Evolutionary conservation across 2,113 vertebrate species (phyloP).

Genomic region (Nettapus auritus): DNA sequence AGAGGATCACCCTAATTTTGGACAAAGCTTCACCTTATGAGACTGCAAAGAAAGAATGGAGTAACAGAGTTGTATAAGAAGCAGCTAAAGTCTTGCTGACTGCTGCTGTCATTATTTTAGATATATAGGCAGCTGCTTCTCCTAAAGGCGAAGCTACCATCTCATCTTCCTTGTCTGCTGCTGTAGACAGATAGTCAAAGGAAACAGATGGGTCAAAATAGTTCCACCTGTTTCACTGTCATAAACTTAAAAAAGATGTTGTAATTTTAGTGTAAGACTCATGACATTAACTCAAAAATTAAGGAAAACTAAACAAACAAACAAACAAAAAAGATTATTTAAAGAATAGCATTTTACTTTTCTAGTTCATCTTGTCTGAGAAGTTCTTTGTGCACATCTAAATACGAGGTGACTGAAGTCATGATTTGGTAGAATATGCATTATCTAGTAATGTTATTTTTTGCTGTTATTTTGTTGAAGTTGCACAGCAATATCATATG

Average conservation of each 20-base stretch:
- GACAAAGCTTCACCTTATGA: neutral
- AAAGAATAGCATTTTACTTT: neutral
- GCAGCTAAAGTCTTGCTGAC: neutral
- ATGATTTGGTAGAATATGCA: neutral
- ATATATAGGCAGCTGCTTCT: neutral
- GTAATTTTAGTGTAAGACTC: neutral
- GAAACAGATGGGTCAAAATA: neutral
- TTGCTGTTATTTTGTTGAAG: neutral
- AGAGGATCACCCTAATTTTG: neutral
- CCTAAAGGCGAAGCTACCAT: neutral
- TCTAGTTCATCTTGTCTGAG: neutral
- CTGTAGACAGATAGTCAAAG: neutral
- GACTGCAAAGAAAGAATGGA: neutral
- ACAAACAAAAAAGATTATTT: neutral
- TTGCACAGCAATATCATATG: neutral
- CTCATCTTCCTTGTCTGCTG: neutral
- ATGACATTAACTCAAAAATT: neutral
- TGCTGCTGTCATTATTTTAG: neutral
- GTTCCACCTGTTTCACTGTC: neutral
- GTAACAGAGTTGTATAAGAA: neutral
- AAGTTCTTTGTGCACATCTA: neutral
- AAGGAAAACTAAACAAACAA: neutral
- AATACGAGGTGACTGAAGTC: neutral
- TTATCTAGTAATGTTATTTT: neutral
- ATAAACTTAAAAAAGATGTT: neutral